Base-by-base conservation (phyloP, 2,888 invertebrate genomes). In the Pharmacophagus antenor region DNA sequence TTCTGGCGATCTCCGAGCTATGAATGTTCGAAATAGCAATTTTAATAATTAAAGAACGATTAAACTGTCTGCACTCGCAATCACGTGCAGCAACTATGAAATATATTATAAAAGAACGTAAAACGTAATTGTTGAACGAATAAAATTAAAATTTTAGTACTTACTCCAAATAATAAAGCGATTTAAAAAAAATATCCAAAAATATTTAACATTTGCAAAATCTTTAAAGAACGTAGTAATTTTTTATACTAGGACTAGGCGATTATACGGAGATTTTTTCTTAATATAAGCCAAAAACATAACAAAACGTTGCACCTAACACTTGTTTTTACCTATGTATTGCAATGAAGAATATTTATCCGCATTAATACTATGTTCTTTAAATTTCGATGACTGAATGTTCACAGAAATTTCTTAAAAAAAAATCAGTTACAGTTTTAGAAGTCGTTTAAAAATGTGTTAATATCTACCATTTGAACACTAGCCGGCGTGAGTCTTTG, bases 401-500 rank as follows among this genome's bases (percentile, higher is more conserved):
- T n/a, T n/a, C 37, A n/a, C 10, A 15, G 37, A n/a, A 37, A 37
- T n/a, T 4, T 15, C 31, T 31, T 31, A n/a, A 5, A n/a, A n/a
- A n/a, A 2, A 44, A 10, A 44, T 18, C 18, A 5, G 4, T 44
- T 44, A 18, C 18, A 5, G 6, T 44, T 44, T 44, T 18, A 44
- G 42, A 44, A 20, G 42, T 44, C 42, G 17, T 27, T 22, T 31
- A 55, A 47, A 37, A 25, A n/a, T 47, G 20, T 31, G 31, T n/a
- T 55, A 50, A 27, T 55, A 12, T 47, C 31, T 55, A 31, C 47
- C 21, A 31, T 55, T 55, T 49, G 41, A 49, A 37, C 18, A 49
- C 23, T n/a, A 49, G 41, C 2, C 10, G 20, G 56, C 23, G 47
- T 48, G 37, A 49, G 49, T 23, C 25, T 48, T 4, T 48, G 49